These are phyloP conservation scores for Hofmannophila pseudospretella DNA, from an alignment of 2,888 invertebrate genomes.

Conservation along the genomic window DNA sequence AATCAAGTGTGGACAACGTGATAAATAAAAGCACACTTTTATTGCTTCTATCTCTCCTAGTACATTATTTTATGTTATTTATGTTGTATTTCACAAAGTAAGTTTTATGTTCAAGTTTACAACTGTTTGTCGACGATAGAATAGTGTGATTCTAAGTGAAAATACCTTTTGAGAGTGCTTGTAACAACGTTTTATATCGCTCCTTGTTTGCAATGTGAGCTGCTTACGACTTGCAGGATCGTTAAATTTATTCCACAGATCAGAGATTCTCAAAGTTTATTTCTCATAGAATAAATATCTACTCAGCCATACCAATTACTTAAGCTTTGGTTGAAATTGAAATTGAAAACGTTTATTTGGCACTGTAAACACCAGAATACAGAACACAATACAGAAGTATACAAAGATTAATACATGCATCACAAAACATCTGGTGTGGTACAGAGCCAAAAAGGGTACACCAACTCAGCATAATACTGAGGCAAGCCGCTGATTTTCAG, in stretches of 20 bases:
- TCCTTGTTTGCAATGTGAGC: constrained; percentile 31
- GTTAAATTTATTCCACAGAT: constrained; percentile 39
- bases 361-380: no score
- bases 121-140: constrained; percentile 27
- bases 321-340: no score
- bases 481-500: no score
- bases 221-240: constrained; percentile 31
- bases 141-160: constrained; percentile 34
- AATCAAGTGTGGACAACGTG: neutral
- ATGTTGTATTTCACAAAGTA: constrained; percentile 24
- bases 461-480: no score
- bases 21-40: constrained; percentile 2
- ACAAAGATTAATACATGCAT: no score
- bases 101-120: constrained; percentile 27
- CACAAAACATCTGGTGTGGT: no score
- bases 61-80: constrained; percentile 18
- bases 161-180: constrained; percentile 24
- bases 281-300: no score
- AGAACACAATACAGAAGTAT: no score
- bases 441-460: no score
- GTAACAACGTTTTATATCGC: constrained; percentile 35
- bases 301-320: no score
- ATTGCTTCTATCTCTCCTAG: neutral
- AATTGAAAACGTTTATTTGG: no score
- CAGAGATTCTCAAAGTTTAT: constrained; percentile 16